A percentile compares a stretch with the other conserved stretches of the same genome.
Conservation (phyloP, 2,888 invertebrate genomes). For the Neoitamus cyanurus region DNA sequence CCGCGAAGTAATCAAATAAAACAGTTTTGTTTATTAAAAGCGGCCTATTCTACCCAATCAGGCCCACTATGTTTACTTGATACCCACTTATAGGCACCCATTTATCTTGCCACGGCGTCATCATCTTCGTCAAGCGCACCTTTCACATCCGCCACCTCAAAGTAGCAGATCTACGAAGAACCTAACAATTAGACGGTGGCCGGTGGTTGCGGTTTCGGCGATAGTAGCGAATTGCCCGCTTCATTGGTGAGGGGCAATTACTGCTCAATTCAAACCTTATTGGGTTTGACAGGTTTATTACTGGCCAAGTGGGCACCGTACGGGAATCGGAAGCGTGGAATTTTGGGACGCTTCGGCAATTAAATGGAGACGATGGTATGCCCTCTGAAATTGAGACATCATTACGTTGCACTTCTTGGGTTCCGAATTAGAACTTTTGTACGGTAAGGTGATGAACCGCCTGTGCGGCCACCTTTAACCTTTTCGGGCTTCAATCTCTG, state of each 20-base stretch:
- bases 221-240: background rate
- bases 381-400: background rate
- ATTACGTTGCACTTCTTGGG: background rate
- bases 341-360: background rate
- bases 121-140: background rate
- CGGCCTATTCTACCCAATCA: background rate
- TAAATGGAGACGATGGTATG: background rate
- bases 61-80: constrained; percentile 16
- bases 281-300: constrained; percentile 16
- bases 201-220: background rate
- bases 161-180: background rate
- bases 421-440: background rate
- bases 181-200: constrained; percentile 14
- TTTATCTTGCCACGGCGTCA: constrained; percentile 19
- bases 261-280: constrained; percentile 24
- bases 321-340: background rate
- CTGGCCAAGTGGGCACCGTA: background rate
- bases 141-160: constrained; percentile 11
- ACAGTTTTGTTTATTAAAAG: constrained; percentile 11
- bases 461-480: background rate
- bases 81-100: constrained; percentile 25
- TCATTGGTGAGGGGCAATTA: constrained; percentile 15
- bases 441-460: background rate
- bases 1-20: constrained; percentile 6
- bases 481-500: background rate